Evolutionary conservation across 1,140 invertebrate genomes (phyloP).

Genomic region (Ylistrum balloti): DNA sequence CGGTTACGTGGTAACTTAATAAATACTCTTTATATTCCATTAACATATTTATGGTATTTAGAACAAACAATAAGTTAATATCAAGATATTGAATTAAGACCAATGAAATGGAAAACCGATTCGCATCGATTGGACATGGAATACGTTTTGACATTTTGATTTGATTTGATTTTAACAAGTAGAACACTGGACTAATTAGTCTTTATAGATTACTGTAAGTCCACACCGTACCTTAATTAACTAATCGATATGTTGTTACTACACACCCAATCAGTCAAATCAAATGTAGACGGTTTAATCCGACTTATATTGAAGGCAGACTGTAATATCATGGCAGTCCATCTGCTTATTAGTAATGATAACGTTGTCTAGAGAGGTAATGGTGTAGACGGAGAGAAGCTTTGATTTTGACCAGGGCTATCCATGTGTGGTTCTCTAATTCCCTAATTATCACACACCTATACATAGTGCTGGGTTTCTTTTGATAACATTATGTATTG

Average conservation of each 20-base stretch:
- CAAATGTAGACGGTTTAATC: not conserved
- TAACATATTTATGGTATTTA: too few relatives aligned
- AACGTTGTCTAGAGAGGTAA: not conserved
- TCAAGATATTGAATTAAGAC: too few relatives aligned
- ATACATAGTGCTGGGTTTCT: not conserved
- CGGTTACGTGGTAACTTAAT: too few relatives aligned
- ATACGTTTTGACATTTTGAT: not conserved
- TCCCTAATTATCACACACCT: not conserved
- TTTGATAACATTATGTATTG: not conserved
- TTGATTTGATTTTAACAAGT: not conserved
- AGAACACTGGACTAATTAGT: not conserved
- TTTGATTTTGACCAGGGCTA: not conserved
- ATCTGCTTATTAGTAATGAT: constrained; percentile 20
- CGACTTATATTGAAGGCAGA: not conserved
- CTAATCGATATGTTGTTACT: constrained; percentile 6
- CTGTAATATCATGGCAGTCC: not conserved
- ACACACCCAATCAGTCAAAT: not conserved
- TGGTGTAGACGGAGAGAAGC: not conserved
- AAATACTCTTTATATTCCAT: too few relatives aligned
- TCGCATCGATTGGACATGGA: not conserved
- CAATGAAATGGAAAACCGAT: too few relatives aligned
- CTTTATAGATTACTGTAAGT: not conserved
- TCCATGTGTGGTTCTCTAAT: not conserved
- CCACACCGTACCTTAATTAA: not conserved
- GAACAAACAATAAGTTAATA: too few relatives aligned